These are phyloP conservation scores for Zaprionus camerounensis DNA, from an alignment of 1,140 invertebrate species.

Conservation along the genomic window DNA sequence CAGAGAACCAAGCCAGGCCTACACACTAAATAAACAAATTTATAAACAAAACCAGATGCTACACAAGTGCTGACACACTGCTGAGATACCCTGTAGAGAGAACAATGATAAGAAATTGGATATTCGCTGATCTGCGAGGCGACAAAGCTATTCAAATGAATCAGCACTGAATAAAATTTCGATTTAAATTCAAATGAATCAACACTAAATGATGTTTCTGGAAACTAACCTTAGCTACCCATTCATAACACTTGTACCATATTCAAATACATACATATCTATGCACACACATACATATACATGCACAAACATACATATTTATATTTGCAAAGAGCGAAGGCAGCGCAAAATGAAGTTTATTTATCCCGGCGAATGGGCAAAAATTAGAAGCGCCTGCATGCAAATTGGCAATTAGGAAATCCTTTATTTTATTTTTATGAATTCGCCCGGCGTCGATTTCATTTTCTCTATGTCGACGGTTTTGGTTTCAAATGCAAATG, in stretches of 20 bases:
- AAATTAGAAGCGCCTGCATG: conserved; percentile 78
- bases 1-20: conserved; percentile 45
- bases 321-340: conserved; percentile 15
- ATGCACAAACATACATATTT: neutral
- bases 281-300: neutral
- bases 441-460: conserved; percentile 65
- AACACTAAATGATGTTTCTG: neutral
- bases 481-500: conserved; percentile 70
- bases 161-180: no score
- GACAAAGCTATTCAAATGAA: no score
- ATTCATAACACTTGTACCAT: neutral
- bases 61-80: neutral
- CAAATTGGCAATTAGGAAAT: conserved; percentile 81
- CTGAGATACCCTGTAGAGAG: neutral
- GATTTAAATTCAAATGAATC: no score
- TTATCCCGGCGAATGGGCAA: conserved; percentile 74
- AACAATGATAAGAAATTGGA: no score
- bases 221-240: neutral
- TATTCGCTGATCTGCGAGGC: no score
- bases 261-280: neutral
- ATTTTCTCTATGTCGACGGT: conserved; percentile 60
- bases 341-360: conserved; percentile 71
- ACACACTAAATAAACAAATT: conserved; percentile 72
- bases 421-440: conserved; percentile 79
- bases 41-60: conserved; percentile 52